Evolutionary conservation across 2,888 invertebrate species (phyloP), one percentile per base, ranked within the genome.

Genomic region (Andrena praecox): DNA sequence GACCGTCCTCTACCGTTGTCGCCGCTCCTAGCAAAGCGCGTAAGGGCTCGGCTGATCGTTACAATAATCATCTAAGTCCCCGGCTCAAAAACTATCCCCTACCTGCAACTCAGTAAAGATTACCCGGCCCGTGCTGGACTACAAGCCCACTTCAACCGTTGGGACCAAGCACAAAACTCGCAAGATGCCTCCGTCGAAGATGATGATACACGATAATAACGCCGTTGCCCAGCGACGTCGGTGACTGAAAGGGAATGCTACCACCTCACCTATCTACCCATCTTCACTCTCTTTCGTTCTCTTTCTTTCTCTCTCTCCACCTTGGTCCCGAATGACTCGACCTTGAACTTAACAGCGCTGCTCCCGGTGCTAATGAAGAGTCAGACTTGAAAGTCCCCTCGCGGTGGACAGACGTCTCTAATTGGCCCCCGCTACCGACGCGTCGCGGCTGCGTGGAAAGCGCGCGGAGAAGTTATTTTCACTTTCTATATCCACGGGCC

Each of bases 261-360:
- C 42, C 24, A 20, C 16, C 16, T 2, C 52, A 52, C 29, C n/a
- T 50, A 12, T 31, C 12, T 20, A 69, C 33, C 54, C 20, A 27
- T 35, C 20, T n/a, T 12, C 48, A 5, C 50, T 29, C 42, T 27
- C 60, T 56, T 72, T 56, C 35, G 10, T 3, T 42, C 12, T 82
- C 62, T 71, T 35, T 74, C 33, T 62, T 2, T 24, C 24, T 3
- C 24, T 6, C 69, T 63, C 70, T 72, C 66, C 74, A 63, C 56
- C 76, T 77, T 35, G 6, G 50, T 74, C 66, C 71, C 67, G 52
- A 77, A 77, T 20, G 59, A 62, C 59, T 33, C 70, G 87, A 52
- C 85, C 87, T 87, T 87, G 87, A 87, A 87, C 87, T 87, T 87
- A 75, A 76, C 70, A 42, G 27, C 24, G 64, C 54, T 76, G 31